phyloP scores from a whole-genome alignment of 2,113 vertebrate species.

The Tenebrosternarchus preto region DNA sequence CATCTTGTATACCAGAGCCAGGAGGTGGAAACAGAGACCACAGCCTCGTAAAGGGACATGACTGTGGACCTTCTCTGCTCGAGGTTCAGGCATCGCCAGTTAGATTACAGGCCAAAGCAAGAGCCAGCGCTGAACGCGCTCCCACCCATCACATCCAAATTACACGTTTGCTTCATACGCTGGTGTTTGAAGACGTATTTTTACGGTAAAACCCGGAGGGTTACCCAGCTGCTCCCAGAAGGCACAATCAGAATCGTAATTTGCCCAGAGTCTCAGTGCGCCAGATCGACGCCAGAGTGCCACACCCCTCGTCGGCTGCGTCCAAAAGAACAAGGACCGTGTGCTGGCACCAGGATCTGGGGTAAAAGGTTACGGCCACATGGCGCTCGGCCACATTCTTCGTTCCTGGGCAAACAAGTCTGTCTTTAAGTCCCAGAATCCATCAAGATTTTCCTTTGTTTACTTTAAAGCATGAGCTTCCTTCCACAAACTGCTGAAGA shows the following conservation, averaged over 20 bases:
- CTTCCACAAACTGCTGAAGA: background rate
- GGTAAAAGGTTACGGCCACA: slow-evolving; percentile 13
- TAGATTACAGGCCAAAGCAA: slow-evolving; percentile 64
- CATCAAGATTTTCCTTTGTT: background rate
- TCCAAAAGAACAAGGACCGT: background rate
- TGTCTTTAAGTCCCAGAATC: slow-evolving; percentile 13
- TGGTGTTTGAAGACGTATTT: slow-evolving; percentile 60
- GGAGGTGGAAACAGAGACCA: slow-evolving; percentile 47
- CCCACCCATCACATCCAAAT: slow-evolving; percentile 66
- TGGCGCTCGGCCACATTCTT: slow-evolving; percentile 3
- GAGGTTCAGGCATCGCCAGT: slow-evolving; percentile 42
- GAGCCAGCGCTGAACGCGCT: slow-evolving; percentile 40
- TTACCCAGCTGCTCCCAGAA: slow-evolving; percentile 47
- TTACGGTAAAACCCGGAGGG: slow-evolving; percentile 61
- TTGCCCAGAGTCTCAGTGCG: slow-evolving; percentile 56
- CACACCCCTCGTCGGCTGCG: slow-evolving; percentile 37
- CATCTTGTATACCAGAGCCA: slow-evolving; percentile 32
- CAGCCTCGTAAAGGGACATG: slow-evolving; percentile 42
- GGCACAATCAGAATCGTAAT: slow-evolving; percentile 68
- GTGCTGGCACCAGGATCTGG: background rate
- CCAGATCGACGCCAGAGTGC: slow-evolving; percentile 61
- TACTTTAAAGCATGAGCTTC: background rate
- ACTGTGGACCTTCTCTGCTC: slow-evolving; percentile 46
- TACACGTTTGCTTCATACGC: slow-evolving; percentile 63
- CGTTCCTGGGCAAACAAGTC: background rate